Base-by-base conservation (phyloP, 2,797 vertebrate species). In the Scarus forsteni region DNA sequence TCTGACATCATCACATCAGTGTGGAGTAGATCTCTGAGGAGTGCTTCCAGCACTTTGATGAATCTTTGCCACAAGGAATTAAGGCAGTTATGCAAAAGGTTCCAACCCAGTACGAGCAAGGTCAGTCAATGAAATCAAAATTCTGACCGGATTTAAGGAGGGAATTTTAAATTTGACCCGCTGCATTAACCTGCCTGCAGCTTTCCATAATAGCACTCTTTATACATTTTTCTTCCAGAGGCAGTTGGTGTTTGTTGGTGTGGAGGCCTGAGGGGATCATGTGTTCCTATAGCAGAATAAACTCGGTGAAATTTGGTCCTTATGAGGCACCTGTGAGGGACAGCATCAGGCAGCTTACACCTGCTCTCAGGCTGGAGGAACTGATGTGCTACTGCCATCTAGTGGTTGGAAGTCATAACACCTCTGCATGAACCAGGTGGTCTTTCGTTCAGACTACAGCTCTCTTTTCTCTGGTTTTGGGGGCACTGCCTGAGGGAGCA, bases 301-400 rank as follows among this genome's bases (percentile, higher is more conserved):
- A 66, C 35, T 7, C 38, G 50, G 45, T 40, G 13, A 46, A 38
- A 60, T 11, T 10, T 46, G 48, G 39, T 55, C 53, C 8, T 48
- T 11, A 19, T 54, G 18, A 46, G 18, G 49, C 61, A 66, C 49
- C 59, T 56, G 44, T 14, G 42, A 55, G 44, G 38, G 0, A 34
- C 10, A 35, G 11, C 51, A 57, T 8, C 35, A 52, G 50, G 49
- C 14, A 35, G 19, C 46, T 14, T 6, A 11, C 4, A 8, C 10
- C 10, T 3, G 49, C 27, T 13, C 16, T n/a, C 39, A 8, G 3
- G 2, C 15, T 7, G 8, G 2, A 45, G 36, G 46, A 81, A 60
- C 10, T 66, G 73, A 57, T 60, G 40, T 50, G 46, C 8, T 64
- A 56, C 73, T 91, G 88, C 84, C 89, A 76, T 70, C 89, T 88